phyloP scores from a whole-genome alignment of 2,888 invertebrate species.

The Pollenia angustigena region DNA sequence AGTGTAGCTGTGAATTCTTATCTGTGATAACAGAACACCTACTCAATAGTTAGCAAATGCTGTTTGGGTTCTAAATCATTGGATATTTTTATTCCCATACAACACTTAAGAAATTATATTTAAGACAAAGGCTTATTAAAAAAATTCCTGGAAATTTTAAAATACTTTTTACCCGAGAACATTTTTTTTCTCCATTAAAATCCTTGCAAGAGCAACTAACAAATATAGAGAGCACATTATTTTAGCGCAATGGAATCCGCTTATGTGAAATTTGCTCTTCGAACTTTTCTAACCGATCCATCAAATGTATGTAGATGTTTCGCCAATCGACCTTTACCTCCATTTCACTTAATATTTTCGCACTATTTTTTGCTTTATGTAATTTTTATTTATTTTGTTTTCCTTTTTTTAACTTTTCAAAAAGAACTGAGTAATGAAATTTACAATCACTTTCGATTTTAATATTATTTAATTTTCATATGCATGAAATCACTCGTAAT shows the following conservation, averaged over 20 bases:
- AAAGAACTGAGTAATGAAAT: constrained; percentile 42
- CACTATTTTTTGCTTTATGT: constrained; percentile 21
- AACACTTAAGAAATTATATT: too few species aligned
- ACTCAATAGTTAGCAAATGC: too few species aligned
- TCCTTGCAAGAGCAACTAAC: too few species aligned
- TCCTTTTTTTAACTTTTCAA: constrained; percentile 16
- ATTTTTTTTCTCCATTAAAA: too few species aligned
- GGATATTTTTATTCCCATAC: too few species aligned
- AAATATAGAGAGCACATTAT: neutral
- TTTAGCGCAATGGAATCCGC: neutral
- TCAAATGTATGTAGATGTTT: neutral
- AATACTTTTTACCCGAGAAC: too few species aligned
- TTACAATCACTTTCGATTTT: constrained; percentile 68
- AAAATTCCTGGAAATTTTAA: too few species aligned
- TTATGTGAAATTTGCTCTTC: neutral
- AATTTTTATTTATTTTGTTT: constrained; percentile 21
- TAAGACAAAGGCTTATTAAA: too few species aligned
- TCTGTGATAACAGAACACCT: too few species aligned
- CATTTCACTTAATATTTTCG: neutral
- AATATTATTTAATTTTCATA: constrained; percentile 46
- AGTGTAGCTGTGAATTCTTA: too few species aligned
- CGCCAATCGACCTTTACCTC: neutral
- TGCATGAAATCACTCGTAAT: constrained; percentile 44
- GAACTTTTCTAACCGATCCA: too few species aligned
- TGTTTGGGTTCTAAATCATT: too few species aligned